These are phyloP conservation scores for Pseudomyrmex flavicornis DNA, from an alignment of 1,140 invertebrate species.

Conservation along the genomic window DNA sequence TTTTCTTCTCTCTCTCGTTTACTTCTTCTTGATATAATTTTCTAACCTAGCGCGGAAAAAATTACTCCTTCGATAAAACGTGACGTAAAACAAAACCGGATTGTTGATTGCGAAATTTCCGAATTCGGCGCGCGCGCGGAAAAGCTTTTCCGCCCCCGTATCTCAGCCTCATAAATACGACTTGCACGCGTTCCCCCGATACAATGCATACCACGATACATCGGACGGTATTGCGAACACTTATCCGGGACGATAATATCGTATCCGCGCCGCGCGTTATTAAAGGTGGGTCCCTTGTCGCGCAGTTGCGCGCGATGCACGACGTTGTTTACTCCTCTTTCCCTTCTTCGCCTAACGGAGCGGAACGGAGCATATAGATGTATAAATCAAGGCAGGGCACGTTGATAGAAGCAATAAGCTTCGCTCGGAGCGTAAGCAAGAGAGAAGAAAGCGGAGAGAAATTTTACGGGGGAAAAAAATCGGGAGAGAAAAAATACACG, in stretches of 20 bases:
- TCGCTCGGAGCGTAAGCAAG: constrained; percentile 58
- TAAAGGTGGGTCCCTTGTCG: constrained; percentile 39
- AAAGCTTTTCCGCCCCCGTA: neutral
- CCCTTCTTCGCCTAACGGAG: constrained; percentile 20
- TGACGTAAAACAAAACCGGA: neutral
- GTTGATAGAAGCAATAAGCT: constrained; percentile 78
- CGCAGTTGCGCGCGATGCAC: constrained; percentile 14
- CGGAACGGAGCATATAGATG: constrained; percentile 68
- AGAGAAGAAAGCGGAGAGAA: constrained; percentile 44
- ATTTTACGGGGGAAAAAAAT: constrained; percentile 11
- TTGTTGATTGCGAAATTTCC: constrained; percentile 2
- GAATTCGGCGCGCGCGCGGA: neutral
- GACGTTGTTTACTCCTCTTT: neutral
- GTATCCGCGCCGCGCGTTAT: constrained; percentile 46
- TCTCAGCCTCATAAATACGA: constrained; percentile 44
- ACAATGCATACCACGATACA: constrained; percentile 44
- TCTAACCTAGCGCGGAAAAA: neutral
- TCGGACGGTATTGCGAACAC: constrained; percentile 33
- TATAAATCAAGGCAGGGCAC: constrained; percentile 75
- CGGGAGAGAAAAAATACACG: constrained; percentile 16
- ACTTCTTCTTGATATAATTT: neutral
- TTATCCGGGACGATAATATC: constrained; percentile 65
- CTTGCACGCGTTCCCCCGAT: constrained; percentile 19
- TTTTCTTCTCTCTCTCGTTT: too few species aligned
- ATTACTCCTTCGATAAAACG: neutral